Evolutionary conservation across 2,888 invertebrate genomes (phyloP).

Genomic region (Meteorus colon): DNA sequence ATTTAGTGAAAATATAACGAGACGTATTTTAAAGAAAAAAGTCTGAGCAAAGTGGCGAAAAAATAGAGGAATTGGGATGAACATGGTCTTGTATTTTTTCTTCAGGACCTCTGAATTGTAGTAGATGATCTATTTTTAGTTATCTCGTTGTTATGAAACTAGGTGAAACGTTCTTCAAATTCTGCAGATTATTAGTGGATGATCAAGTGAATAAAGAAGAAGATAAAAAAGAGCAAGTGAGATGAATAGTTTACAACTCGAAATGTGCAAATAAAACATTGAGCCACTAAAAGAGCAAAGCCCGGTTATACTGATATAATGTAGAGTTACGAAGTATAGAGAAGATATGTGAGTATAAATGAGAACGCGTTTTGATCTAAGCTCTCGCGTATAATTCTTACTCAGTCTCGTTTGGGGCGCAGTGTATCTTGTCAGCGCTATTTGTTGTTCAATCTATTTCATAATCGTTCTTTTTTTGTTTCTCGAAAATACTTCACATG

Average conservation of each 20-base stretch:
- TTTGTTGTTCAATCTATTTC: conserved; percentile 41
- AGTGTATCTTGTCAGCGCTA: conserved; percentile 54
- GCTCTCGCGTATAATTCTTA: conserved; percentile 42
- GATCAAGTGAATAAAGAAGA: not conserved
- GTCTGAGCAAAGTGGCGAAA: not conserved
- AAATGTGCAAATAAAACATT: not conserved
- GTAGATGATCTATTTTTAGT: conserved; percentile 57
- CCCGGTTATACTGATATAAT: too few species aligned
- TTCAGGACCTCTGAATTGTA: conserved; percentile 17
- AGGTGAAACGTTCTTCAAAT: conserved; percentile 53
- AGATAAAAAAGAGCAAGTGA: not conserved
- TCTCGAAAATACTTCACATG: too few species aligned
- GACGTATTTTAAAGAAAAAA: not conserved
- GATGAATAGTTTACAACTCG: too few species aligned
- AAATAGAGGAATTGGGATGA: not conserved
- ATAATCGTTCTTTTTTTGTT: not conserved
- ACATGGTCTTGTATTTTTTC: not conserved
- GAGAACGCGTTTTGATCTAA: conserved; percentile 42
- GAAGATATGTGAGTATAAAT: conserved; percentile 39
- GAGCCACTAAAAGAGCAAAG: conserved; percentile 43
- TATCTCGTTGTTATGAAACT: conserved; percentile 52
- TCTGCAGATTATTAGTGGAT: conserved; percentile 35
- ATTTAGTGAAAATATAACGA: too few species aligned
- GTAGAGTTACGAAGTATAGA: conserved; percentile 48
- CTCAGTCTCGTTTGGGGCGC: conserved; percentile 50